Evolutionary conservation across 64 coral and sea anemone genomes (phyloP).

Genomic region (Trachythela sp.): DNA sequence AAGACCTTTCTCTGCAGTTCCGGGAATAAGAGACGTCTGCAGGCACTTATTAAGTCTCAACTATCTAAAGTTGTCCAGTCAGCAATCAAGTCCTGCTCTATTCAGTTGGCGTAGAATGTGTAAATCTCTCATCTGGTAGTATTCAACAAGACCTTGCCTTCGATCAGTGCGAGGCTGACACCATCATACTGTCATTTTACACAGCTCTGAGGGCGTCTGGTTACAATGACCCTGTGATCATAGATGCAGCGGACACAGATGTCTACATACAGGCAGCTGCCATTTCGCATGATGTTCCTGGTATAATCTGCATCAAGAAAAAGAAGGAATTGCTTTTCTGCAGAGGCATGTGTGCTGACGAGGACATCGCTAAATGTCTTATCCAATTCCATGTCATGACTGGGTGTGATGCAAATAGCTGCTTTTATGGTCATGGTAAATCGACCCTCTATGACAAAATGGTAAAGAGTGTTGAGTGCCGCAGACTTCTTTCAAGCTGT

Average conservation of each 20-base stretch:
- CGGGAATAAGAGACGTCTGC: neutral
- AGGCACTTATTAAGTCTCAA: neutral
- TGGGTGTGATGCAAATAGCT: neutral
- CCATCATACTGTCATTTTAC: neutral
- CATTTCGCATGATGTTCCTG: neutral
- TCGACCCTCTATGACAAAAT: neutral
- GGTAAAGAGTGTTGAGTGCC: neutral
- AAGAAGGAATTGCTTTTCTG: neutral
- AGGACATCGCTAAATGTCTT: too few relatives aligned
- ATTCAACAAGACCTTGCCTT: neutral
- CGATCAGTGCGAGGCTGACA: neutral
- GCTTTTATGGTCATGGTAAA: neutral
- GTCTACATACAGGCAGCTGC: neutral
- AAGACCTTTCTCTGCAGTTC: constrained; percentile 1
- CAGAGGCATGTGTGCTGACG: neutral
- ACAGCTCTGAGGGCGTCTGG: neutral
- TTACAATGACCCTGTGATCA: neutral
- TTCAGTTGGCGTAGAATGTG: neutral
- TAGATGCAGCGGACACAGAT: neutral
- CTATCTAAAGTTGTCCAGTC: neutral
- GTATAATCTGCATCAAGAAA: neutral
- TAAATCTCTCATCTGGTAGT: neutral
- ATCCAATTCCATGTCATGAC: neutral
- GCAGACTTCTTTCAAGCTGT: neutral
- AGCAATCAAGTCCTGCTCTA: neutral